These are phyloP conservation scores for Nylanderia fulva DNA, from an alignment of 1,140 invertebrate species.

Conservation along the genomic window DNA sequence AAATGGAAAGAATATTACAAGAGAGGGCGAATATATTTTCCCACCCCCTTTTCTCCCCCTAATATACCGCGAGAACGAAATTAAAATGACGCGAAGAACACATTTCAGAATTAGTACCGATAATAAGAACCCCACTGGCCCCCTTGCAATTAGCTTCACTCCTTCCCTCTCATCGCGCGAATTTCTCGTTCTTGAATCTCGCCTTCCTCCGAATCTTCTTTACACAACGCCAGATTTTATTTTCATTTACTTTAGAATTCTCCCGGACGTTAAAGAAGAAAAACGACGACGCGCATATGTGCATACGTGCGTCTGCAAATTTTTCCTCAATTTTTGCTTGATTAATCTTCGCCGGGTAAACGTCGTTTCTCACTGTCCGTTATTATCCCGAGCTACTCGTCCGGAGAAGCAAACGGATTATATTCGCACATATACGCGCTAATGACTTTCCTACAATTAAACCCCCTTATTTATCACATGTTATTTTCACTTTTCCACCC, in stretches of 20 bases:
- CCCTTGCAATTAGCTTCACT: slow-evolving; percentile 10
- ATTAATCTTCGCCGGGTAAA: slow-evolving; percentile 32
- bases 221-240: slow-evolving; percentile 32
- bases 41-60: background rate
- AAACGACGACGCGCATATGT: slow-evolving; percentile 1
- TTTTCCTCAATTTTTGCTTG: background rate
- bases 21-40: background rate
- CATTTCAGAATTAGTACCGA: slow-evolving; percentile 50
- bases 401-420: background rate
- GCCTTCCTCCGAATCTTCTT: slow-evolving; percentile 2
- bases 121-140: slow-evolving; percentile 12
- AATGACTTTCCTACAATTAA: background rate
- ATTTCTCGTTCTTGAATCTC: slow-evolving; percentile 53
- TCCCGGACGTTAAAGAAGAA: slow-evolving; percentile 15
- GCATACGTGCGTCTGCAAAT: background rate
- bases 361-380: background rate
- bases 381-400: background rate
- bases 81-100: slow-evolving; percentile 41
- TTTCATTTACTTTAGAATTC: slow-evolving; percentile 29
- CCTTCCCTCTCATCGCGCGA: background rate
- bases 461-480: slow-evolving; percentile 6
- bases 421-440: background rate
- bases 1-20: slow-evolving; percentile 53
- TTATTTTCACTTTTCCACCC: slow-evolving; percentile 34
- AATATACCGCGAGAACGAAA: slow-evolving; percentile 34